These are phyloP conservation scores for Andricus quercusramuli DNA, from an alignment of 2,888 invertebrate genomes.

Conservation along the genomic window DNA sequence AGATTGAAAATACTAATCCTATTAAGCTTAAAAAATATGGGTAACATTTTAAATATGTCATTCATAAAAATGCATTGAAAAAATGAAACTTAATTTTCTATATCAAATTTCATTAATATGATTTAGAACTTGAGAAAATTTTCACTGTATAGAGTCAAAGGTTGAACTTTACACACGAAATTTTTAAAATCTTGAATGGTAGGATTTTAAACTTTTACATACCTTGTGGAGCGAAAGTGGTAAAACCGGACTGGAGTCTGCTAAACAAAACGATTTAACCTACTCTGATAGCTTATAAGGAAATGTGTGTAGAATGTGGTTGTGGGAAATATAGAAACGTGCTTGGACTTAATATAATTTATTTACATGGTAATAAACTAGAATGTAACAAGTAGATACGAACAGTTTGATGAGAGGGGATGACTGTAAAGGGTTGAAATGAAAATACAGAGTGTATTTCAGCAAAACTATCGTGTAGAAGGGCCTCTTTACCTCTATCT, in stretches of 20 bases:
- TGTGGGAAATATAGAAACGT: not conserved
- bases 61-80: too few species aligned
- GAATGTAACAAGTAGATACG: conserved; percentile 36
- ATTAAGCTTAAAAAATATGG: too few species aligned
- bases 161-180: too few species aligned
- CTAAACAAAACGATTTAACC: not conserved
- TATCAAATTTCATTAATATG: too few species aligned
- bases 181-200: too few species aligned
- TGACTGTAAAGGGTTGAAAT: conserved; percentile 53
- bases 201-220: not conserved
- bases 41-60: too few species aligned
- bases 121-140: too few species aligned
- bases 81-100: too few species aligned
- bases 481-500: conserved; percentile 36
- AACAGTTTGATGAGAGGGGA: not conserved
- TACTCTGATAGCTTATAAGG: not conserved
- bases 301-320: not conserved
- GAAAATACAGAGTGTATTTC: conserved; percentile 51
- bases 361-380: conserved; percentile 61
- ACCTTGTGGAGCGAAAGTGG: not conserved
- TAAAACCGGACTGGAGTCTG: not conserved
- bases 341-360: conserved; percentile 59
- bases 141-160: too few species aligned
- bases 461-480: conserved; percentile 49
- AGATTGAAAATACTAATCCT: too few species aligned